These are phyloP conservation scores for Stomatorhinus ivindoensis DNA, from an alignment of 2,113 vertebrate genomes.

Conservation along the genomic window DNA sequence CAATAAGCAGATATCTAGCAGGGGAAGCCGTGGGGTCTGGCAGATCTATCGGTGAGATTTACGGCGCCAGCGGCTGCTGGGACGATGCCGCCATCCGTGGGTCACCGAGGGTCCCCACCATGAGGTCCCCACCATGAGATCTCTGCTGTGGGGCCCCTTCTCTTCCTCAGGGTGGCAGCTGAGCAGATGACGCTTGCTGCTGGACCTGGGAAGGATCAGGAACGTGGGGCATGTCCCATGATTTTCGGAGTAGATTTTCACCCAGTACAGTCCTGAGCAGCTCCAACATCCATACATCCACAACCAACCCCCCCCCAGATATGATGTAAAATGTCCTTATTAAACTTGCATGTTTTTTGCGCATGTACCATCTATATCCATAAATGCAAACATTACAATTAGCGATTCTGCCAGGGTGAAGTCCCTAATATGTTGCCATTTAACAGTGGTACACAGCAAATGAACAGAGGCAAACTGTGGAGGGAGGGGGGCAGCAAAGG, in stretches of 20 bases:
- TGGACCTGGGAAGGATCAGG: neutral
- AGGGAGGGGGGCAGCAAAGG: neutral
- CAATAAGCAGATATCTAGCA: neutral
- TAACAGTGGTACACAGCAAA: neutral
- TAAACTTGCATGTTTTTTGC: neutral
- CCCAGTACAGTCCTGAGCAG: neutral
- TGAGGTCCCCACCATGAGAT: neutral
- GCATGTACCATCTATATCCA: neutral
- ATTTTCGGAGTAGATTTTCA: neutral
- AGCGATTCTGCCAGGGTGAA: neutral
- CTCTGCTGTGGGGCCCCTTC: neutral
- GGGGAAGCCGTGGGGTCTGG: neutral
- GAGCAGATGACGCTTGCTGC: neutral
- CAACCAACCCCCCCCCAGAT: neutral
- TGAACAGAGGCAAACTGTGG: neutral
- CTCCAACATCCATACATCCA: neutral
- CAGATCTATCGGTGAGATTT: neutral
- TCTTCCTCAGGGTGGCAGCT: neutral
- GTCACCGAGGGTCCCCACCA: neutral
- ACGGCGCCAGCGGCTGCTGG: neutral
- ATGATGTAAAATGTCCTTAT: neutral
- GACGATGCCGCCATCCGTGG: neutral
- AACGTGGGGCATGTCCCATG: neutral
- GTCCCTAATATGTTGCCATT: neutral
- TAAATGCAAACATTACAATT: constrained; percentile 4